A percentile compares a stretch with the other conserved stretches of the same genome.
Evolutionary conservation across 64 coral and sea anemone genomes (phyloP).

Genomic region (Platygyra sinensis): DNA sequence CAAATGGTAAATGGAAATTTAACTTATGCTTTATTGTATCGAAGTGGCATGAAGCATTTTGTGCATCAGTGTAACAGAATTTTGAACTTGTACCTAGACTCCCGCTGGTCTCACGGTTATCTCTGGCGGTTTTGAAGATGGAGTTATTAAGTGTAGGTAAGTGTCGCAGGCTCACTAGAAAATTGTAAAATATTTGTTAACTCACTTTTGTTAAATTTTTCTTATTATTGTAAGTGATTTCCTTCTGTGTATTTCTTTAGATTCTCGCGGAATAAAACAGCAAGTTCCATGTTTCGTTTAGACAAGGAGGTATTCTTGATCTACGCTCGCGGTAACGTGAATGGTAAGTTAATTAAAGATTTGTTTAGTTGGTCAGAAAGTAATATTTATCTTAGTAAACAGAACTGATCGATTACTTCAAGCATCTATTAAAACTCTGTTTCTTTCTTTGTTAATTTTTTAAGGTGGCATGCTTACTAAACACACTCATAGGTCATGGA

Average conservation of each 20-base stretch:
- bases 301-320: slow-evolving; percentile 65
- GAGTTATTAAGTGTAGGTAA: slow-evolving; percentile 23
- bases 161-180: not conserved
- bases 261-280: slow-evolving; percentile 41
- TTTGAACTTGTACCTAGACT: not conserved
- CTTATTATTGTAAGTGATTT: not conserved
- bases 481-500: not conserved
- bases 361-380: not conserved
- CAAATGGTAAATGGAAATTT: too few species aligned
- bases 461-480: slow-evolving; percentile 7
- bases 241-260: slow-evolving; percentile 3
- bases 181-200: too few species aligned
- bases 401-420: not conserved
- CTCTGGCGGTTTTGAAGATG: slow-evolving; percentile 13
- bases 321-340: slow-evolving; percentile 63
- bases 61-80: not conserved
- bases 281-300: slow-evolving; percentile 50
- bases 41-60: not conserved
- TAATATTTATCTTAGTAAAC: not conserved
- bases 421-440: not conserved
- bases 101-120: slow-evolving; percentile 5
- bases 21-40: too few species aligned
- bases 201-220: too few species aligned
- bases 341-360: slow-evolving; percentile 22
- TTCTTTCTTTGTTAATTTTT: not conserved